A percentile compares a stretch with the other conserved stretches of the same genome.
phyloP scores from a whole-genome alignment of 1,140 invertebrate genomes.

The Stegodyphus dumicola region DNA sequence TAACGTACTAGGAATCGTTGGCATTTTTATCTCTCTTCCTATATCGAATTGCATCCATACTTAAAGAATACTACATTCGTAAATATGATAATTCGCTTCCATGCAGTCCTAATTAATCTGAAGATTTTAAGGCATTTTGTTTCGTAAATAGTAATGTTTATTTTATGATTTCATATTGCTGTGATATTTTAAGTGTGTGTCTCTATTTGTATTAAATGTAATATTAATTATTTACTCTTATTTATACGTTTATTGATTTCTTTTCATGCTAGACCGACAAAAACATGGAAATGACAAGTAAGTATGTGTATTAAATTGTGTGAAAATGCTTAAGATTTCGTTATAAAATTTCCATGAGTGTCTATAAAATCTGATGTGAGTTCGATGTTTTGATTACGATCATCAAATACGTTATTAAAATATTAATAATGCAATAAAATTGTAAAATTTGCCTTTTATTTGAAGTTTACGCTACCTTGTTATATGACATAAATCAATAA shows the following conservation, averaged over 20 bases:
- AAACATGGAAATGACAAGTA: slow-evolving; percentile 58
- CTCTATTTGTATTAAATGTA: background rate
- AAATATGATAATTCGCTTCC: background rate
- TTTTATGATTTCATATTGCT: background rate
- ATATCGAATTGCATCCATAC: background rate
- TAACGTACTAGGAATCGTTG: too few species aligned
- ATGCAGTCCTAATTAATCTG: background rate
- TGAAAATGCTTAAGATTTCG: too few species aligned
- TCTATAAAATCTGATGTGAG: too few species aligned
- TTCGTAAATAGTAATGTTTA: background rate
- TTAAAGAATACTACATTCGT: background rate
- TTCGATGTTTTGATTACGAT: too few species aligned
- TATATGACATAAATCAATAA: too few species aligned
- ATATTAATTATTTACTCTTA: background rate
- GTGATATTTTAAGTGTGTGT: background rate
- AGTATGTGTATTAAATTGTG: background rate
- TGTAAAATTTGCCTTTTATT: too few species aligned
- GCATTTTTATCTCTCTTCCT: background rate
- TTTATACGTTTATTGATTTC: slow-evolving; percentile 1
- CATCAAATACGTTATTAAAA: too few species aligned
- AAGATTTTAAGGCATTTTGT: background rate
- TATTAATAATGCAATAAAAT: too few species aligned
- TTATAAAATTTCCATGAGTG: too few species aligned
- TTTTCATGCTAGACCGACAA: slow-evolving; percentile 45
- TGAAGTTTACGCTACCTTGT: too few species aligned